A percentile compares a stretch with the other conserved stretches of the same genome.
Evolutionary conservation across 2,113 vertebrate genomes (phyloP).

Genomic region (Eclectus roratus): DNA sequence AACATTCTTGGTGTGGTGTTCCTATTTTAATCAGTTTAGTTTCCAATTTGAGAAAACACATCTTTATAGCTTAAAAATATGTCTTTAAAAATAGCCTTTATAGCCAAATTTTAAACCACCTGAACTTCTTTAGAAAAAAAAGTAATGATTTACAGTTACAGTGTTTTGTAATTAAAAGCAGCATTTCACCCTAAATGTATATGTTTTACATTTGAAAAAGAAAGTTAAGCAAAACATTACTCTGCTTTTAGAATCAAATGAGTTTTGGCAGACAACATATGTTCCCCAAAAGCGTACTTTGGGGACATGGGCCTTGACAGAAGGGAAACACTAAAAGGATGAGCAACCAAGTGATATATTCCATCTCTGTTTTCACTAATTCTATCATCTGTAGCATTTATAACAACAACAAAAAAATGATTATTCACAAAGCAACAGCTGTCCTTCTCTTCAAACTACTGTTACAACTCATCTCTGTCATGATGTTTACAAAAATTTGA

Average conservation of each 20-base stretch:
- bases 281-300: background rate
- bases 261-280: slow-evolving; percentile 32
- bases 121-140: background rate
- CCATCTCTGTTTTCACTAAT: background rate
- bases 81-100: background rate
- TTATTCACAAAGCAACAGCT: slow-evolving; percentile 21
- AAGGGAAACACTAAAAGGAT: background rate
- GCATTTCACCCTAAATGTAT: background rate
- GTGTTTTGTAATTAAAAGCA: background rate
- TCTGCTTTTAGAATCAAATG: background rate
- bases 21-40: background rate
- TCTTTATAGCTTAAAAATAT: background rate
- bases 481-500: background rate
- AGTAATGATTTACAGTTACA: background rate
- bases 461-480: background rate
- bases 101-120: background rate
- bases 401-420: background rate
- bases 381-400: background rate
- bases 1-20: background rate
- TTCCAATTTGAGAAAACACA: background rate
- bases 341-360: background rate
- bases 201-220: background rate
- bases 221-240: background rate
- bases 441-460: background rate
- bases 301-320: slow-evolving; percentile 2